A percentile compares a stretch with the other conserved stretches of the same genome.
phyloP scores from a whole-genome alignment of 2,888 invertebrate genomes.

The Drosophila pseudotalamancana region DNA sequence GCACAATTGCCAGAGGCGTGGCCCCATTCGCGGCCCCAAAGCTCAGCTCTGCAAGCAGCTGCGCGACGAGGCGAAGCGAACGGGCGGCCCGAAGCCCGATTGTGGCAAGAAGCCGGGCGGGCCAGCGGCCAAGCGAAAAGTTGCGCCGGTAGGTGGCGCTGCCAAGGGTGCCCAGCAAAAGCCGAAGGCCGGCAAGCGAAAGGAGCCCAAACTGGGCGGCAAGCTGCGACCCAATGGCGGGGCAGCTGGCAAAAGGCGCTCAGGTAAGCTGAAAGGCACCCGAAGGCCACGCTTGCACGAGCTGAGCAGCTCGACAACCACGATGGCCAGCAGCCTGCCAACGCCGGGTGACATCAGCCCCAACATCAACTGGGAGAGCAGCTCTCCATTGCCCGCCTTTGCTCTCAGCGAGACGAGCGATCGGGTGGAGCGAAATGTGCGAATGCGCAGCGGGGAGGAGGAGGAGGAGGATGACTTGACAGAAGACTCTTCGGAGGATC shows the following conservation, averaged over 20 bases:
- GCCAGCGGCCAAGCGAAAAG: constrained; percentile 3
- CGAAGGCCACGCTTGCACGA: constrained; percentile 31
- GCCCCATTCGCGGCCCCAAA: constrained; percentile 46
- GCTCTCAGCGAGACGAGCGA: constrained; percentile 77
- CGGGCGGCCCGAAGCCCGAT: constrained; percentile 51
- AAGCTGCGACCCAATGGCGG: constrained; percentile 31
- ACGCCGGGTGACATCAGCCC: constrained; percentile 31
- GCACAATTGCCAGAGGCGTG: constrained; percentile 77
- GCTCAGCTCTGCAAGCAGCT: constrained; percentile 46
- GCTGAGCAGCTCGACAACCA: constrained; percentile 32
- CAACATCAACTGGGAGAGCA: constrained; percentile 61
- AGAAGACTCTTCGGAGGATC: too few species aligned
- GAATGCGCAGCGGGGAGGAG: constrained; percentile 35
- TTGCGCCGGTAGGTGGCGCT: not conserved
- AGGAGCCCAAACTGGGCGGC: constrained; percentile 22
- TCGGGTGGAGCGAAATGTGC: constrained; percentile 80
- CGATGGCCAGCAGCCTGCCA: constrained; percentile 56
- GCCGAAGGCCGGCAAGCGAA: constrained; percentile 23
- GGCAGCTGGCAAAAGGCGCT: constrained; percentile 38
- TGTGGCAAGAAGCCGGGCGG: constrained; percentile 49
- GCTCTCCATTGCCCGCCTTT: constrained; percentile 65
- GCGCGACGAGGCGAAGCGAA: constrained; percentile 37
- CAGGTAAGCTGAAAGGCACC: constrained; percentile 52
- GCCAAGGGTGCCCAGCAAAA: constrained; percentile 11
- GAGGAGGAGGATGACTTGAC: constrained; percentile 45